Evolutionary conservation across 2,797 vertebrate species (phyloP).

Genomic region (Poecilia wingei): DNA sequence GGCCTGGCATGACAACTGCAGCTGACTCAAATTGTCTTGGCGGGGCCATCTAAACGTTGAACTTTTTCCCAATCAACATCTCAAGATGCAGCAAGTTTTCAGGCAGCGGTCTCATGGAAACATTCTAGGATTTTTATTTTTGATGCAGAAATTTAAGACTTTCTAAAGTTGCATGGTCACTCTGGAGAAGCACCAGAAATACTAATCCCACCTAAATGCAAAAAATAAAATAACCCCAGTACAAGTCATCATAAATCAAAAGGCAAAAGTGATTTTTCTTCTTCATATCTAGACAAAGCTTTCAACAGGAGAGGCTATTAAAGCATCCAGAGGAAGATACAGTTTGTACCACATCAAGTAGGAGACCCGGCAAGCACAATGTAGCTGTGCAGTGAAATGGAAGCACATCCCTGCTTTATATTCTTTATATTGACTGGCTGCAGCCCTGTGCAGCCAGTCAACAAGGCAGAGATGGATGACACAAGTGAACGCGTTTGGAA

Average conservation of each 20-base stretch:
- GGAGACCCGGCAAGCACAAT: conserved; percentile 52
- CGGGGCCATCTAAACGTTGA: too few species aligned
- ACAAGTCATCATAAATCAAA: conserved; percentile 69
- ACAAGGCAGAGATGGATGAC: conserved; percentile 83
- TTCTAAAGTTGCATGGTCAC: not conserved
- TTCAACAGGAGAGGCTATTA: conserved; percentile 68
- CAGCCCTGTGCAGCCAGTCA: conserved; percentile 75
- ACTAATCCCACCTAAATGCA: conserved; percentile 27
- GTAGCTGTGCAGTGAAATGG: conserved; percentile 55
- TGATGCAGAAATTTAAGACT: too few species aligned
- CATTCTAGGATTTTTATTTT: too few species aligned
- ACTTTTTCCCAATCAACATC: too few species aligned
- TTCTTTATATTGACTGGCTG: conserved; percentile 42
- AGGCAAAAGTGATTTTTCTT: conserved; percentile 37
- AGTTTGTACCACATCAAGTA: conserved; percentile 66
- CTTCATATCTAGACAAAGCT: conserved; percentile 62
- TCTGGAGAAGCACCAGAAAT: conserved; percentile 40
- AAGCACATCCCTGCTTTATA: conserved; percentile 74
- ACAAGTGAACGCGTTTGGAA: conserved; percentile 70
- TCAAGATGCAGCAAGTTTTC: too few species aligned
- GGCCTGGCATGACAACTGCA: too few species aligned
- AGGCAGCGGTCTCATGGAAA: too few species aligned
- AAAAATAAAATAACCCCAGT: conserved; percentile 30
- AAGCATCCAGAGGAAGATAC: conserved; percentile 62
- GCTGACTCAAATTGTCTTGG: too few species aligned